Conservation (phyloP, 2,888 invertebrate genomes). For the Tupiocoris notatus region DNA sequence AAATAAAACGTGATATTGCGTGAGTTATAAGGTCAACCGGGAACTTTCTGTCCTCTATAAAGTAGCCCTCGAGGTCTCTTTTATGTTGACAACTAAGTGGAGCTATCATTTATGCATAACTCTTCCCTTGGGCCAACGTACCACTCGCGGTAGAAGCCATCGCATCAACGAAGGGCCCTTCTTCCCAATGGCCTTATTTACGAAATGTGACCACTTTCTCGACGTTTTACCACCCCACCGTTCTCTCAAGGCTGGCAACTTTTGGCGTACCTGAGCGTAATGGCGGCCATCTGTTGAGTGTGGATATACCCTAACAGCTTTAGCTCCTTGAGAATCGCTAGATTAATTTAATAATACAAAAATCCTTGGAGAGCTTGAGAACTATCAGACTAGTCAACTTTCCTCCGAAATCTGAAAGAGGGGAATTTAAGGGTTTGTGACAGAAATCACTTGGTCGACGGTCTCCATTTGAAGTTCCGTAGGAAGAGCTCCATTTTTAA, state of each 20-base stretch:
- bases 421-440: no score
- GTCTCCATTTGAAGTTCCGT: no score
- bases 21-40: background rate
- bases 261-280: background rate
- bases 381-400: no score
- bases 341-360: no score
- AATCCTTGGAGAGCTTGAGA: no score
- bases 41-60: background rate
- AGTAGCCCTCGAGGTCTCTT: background rate
- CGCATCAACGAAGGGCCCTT: no score
- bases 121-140: background rate
- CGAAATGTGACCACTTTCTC: background rate
- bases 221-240: background rate
- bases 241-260: background rate
- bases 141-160: no score
- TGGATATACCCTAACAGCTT: background rate
- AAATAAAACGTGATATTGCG: background rate
- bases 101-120: constrained; percentile 19
- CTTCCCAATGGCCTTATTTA: background rate
- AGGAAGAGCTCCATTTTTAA: no score
- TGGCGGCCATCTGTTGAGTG: background rate
- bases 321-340: no score
- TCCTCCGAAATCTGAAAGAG: no score
- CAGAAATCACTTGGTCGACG: no score
- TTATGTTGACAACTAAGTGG: constrained; percentile 6